phyloP scores from a whole-genome alignment of 2,888 invertebrate genomes.

The Protonemura montana region DNA sequence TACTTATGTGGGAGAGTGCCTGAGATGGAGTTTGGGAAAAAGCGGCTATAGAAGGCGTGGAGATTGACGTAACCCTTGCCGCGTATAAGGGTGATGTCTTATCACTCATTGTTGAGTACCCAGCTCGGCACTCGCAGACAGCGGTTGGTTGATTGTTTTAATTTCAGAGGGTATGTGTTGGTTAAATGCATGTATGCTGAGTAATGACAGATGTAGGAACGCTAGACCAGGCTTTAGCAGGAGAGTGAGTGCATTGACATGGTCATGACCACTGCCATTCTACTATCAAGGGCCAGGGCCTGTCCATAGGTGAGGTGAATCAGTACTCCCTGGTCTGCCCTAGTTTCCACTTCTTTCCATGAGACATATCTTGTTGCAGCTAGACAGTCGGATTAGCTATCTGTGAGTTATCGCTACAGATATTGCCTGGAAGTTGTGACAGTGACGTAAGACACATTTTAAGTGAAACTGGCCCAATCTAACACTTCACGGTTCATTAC shows the following conservation, averaged over 20 bases:
- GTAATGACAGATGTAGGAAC: too few relatives aligned
- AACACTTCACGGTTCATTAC: background rate
- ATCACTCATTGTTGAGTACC: too few relatives aligned
- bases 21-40: too few relatives aligned
- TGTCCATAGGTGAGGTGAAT: background rate
- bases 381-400: too few relatives aligned
- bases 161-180: too few relatives aligned
- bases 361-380: too few relatives aligned
- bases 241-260: background rate
- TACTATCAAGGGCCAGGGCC: background rate
- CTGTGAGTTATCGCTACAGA: background rate
- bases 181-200: too few relatives aligned
- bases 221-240: too few relatives aligned
- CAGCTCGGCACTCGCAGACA: background rate
- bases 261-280: background rate
- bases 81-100: background rate
- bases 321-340: background rate
- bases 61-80: too few relatives aligned
- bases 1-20: background rate
- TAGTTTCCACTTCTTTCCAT: background rate
- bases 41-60: too few relatives aligned
- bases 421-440: background rate
- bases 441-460: background rate
- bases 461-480: background rate
- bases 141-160: background rate